A percentile compares a stretch with the other conserved stretches of the same genome.
phyloP scores from a whole-genome alignment of 2,797 vertebrate genomes.

The Pseudopleuronectes americanus region DNA sequence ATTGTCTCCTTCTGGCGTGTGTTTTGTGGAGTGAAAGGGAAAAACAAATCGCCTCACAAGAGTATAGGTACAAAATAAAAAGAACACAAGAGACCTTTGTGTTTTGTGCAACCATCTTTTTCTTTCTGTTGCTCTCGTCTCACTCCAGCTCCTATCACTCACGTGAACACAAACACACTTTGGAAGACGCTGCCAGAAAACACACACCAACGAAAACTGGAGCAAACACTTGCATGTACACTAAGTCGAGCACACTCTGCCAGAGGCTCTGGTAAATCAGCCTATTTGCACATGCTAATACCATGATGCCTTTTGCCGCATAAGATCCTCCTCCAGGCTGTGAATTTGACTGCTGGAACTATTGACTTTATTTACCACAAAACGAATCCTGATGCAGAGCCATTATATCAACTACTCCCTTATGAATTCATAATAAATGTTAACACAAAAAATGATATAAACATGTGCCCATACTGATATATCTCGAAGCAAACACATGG shows the following conservation, averaged over 20 bases:
- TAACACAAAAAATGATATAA: neutral
- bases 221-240: conserved; percentile 13
- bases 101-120: conserved; percentile 9
- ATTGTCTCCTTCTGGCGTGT: conserved; percentile 32
- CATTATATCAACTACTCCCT: conserved; percentile 2
- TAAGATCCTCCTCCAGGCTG: conserved; percentile 31
- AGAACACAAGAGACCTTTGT: conserved; percentile 17
- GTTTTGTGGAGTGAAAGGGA: neutral
- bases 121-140: neutral
- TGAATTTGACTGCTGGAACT: conserved; percentile 25
- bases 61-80: conserved; percentile 7
- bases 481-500: neutral
- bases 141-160: conserved; percentile 23
- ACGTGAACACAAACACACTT: conserved; percentile 24
- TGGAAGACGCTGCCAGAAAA: conserved; percentile 9
- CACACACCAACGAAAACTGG: conserved; percentile 12
- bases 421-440: conserved; percentile 5
- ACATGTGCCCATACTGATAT: neutral
- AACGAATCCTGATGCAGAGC: conserved; percentile 2
- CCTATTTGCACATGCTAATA: conserved; percentile 44
- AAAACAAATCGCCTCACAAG: conserved; percentile 26
- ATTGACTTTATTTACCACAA: conserved; percentile 40
- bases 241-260: conserved; percentile 5
- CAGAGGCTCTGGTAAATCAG: conserved; percentile 27
- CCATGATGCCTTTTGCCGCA: conserved; percentile 12